Evolutionary conservation across 2,797 vertebrate species (phyloP).

Genomic region (Hylomyscus alleni): DNA sequence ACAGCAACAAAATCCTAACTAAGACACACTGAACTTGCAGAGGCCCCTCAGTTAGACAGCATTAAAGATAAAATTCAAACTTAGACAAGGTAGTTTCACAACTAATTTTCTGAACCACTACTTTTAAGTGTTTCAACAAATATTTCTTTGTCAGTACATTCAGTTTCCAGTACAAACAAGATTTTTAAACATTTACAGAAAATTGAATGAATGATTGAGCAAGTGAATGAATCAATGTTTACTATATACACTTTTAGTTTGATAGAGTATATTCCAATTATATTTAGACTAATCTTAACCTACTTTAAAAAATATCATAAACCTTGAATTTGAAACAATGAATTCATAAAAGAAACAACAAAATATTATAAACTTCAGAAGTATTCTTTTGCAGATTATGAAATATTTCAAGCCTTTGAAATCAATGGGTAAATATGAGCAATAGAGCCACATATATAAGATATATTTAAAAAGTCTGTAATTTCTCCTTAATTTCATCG

Average conservation of each 20-base stretch:
- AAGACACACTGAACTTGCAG: not conserved
- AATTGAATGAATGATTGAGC: not conserved
- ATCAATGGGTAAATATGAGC: not conserved
- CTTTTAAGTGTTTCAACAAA: constrained; percentile 19
- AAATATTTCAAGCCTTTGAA: not conserved
- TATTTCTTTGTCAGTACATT: not conserved
- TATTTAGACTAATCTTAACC: constrained; percentile 5
- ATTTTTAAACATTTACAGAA: constrained; percentile 28
- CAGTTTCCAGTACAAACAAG: not conserved
- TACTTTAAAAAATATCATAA: not conserved
- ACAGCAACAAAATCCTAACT: not conserved
- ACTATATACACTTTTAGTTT: not conserved
- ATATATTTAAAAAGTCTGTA: not conserved
- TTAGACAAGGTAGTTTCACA: not conserved
- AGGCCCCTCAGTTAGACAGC: not conserved
- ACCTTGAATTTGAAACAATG: not conserved
- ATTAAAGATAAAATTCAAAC: constrained; percentile 42
- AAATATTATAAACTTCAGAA: not conserved
- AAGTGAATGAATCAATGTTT: not conserved
- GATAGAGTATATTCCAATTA: not conserved
- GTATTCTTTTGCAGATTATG: not conserved
- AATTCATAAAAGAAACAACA: not conserved
- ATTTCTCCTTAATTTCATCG: not conserved
- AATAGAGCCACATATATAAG: constrained; percentile 23
- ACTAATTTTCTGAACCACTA: not conserved